Evolutionary conservation across 2,113 vertebrate species (phyloP), one percentile per base, ranked within the genome.

Genomic region (Puffinus mauretanicus): DNA sequence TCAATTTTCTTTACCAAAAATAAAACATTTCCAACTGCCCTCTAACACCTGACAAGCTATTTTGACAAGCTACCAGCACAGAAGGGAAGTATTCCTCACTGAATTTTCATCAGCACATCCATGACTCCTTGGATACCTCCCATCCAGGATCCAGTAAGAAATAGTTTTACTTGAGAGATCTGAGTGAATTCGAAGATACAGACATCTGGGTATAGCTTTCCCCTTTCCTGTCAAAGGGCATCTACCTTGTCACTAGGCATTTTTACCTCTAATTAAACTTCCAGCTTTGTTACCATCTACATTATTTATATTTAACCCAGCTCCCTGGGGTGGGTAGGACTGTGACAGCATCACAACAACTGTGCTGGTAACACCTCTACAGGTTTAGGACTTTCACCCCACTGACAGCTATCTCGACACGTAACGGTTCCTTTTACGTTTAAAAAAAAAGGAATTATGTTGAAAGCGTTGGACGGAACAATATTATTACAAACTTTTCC

Each of bases 1-100:
- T 91, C 71, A 44, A 80, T 96, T 82, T 82, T 62, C 83, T 88
- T 90, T 60, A 82, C n/a, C n/a, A 81, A 86, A 93, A 88, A 76
- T 76, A 88, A 92, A 95, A 91, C 73, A 77, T 55, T 57, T 94
- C 44, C 69, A 94, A 52, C 54, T 70, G 65, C 57, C 36, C 16
- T 76, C 38, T 76, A 86, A 51, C 62, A 96, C 32, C 58, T 87
- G 91, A 61, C 81, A 94, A 82, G 42, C 32, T 61, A 60, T 52
- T 84, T 95, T 40, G 40, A 40, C 40, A 40, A 40, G 40, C 62
- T 75, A 66, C 21, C 38, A 88, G 38, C 42, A 64, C 70, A 79
- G 49, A 87, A 57, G 19, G 36, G 58, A 79, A 87, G 13, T 62
- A 79, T 32, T 76, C 57, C 24, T 62, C 19, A 30, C 52, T 54